Percentiles rank a stretch among this genome's conserved stretches.
These are phyloP conservation scores for Naja naja DNA, from an alignment of 2,113 vertebrate genomes.

Conservation along the genomic window DNA sequence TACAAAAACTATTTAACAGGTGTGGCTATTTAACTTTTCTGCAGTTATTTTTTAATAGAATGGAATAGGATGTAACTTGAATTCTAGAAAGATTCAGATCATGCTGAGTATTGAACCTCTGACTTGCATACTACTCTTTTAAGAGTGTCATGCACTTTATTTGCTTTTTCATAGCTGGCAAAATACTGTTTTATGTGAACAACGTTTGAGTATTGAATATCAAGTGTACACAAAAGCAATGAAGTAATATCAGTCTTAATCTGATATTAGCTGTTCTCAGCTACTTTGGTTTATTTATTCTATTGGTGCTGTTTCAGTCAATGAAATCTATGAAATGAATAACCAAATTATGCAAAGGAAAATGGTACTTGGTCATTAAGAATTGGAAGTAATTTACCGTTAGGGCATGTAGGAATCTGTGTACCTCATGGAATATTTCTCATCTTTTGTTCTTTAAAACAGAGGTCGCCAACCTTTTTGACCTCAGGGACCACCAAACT, in stretches of 20 bases:
- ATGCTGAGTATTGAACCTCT: background rate
- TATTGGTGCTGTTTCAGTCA: background rate
- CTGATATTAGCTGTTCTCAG: background rate
- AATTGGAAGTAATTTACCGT: background rate
- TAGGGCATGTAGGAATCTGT: background rate
- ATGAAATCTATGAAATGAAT: background rate
- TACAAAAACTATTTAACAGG: too few species aligned
- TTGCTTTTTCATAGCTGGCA: background rate
- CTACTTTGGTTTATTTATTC: background rate
- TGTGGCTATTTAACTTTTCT: background rate
- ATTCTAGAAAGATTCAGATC: background rate
- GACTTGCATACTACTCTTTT: background rate
- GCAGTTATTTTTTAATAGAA: background rate
- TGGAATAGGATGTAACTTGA: background rate
- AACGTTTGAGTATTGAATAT: background rate
- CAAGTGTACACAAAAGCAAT: background rate
- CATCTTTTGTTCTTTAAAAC: background rate
- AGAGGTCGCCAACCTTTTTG: too few species aligned
- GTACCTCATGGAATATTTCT: background rate
- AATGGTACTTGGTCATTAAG: background rate
- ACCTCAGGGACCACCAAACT: too few species aligned
- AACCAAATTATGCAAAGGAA: background rate
- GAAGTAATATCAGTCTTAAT: background rate
- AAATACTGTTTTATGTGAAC: background rate
- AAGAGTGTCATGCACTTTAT: background rate